Base-by-base conservation (phyloP, 2,888 invertebrate species). In the Oligia strigilis region DNA sequence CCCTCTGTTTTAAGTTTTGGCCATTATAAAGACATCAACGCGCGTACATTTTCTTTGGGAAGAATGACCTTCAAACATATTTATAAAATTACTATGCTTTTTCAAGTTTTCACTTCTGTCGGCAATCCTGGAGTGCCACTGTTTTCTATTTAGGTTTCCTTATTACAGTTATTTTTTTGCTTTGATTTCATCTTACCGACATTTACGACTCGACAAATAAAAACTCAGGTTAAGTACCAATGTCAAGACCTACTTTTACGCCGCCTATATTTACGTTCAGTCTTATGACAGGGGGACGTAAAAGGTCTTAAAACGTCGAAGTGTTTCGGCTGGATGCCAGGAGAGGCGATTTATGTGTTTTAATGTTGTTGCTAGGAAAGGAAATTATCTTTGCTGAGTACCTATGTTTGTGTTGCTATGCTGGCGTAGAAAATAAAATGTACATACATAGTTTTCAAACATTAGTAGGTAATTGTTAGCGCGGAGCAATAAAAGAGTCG, bases 241-340 rank as follows among this genome's bases (percentile, higher is more conserved):
- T 52, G 75, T 75, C 19, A 65, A 46, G 55, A 75, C 36, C 72
- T 73, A 80, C 58, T 46, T 87, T 84, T 75, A 85, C 64, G 66
- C 40, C 40, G 40, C 40, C 36, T 67, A 77, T 58, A 60, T 65
- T 75, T 78, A 82, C 52, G 58, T 75, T 74, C 69, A 58, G n/a
- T 29, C 46, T 49, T 71, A 77, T 87, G 69, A 62, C 29, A 60
- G 77, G 69, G 1, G 52, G 72, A 84, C 77, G 69, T 87, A 55
- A 76, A 77, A 79, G 77, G 77, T 87, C 87, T 87, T 86, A 82
- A 87, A 86, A 87, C 36, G 88, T 80, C 82, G 75, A 80, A 80
- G 86, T 80, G 79, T 77, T 82, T 88, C 86, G 86, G 80, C 86
- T 73, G 64, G 49, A 80, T 83, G 86, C 86, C 86, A 85, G 67